Evolutionary conservation across 2,113 vertebrate species (phyloP), one percentile per base, ranked within the genome.

Genomic region (Prietella phreatophila): DNA sequence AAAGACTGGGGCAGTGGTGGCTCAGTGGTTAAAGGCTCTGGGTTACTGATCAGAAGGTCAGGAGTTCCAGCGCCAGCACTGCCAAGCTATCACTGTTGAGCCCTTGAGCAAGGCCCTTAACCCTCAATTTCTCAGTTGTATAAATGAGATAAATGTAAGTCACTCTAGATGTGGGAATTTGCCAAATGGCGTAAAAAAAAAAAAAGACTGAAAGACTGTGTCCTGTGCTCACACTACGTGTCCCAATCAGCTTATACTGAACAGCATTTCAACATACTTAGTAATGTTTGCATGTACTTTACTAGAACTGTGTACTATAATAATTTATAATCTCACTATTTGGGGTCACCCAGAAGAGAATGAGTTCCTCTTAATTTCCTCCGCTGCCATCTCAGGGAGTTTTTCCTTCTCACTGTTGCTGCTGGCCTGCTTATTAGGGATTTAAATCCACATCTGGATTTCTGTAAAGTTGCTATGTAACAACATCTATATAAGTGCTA

Each of bases 361-460:
- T 2, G 19, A 13, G 10, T 73, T 39, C 33, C 69, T 73, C 2
- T 73, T 1, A 39, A 1, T 33, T 30, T 33, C n/a, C 78, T 33
- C 27, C 7, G 2, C 27, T 55, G 50, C 47, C 25, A 79, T 79
- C 75, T 53, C 14, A 36, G 17, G 17, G n/a, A 75, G n/a, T 14
- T 76, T 75, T 50, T 6, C 42, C 47, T 55, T 0, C 2, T 4
- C 47, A 55, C 76, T 80, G 53, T 80, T 33, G 5, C 47, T 5
- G 0, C 22, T 50, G 42, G 27, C 27, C 25, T 30, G 75, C 47
- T 53, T 47, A 9, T 33, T 80, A 55, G 1, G 47, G n/a, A 33
- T 80, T 56, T 8, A 56, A 80, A 30, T 55, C n/a, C 50, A 56
- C 78, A 80, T 80, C 78, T 81, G 78, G 27, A 56, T 81, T 81